phyloP scores from a whole-genome alignment of 2,797 vertebrate species.

The Uromys caudimaculatus region DNA sequence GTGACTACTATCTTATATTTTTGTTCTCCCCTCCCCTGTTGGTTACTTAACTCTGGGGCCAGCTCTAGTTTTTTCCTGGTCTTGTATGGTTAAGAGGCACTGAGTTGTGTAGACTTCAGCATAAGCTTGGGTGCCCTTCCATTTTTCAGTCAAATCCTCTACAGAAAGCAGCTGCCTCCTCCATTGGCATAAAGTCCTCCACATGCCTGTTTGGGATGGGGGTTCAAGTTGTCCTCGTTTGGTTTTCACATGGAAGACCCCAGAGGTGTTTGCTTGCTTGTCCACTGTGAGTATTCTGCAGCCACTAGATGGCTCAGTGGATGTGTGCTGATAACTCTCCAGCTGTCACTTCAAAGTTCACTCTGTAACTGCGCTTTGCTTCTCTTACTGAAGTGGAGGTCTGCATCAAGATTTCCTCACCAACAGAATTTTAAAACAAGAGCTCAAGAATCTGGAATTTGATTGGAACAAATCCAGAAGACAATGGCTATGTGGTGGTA shows the following conservation, averaged over 20 bases:
- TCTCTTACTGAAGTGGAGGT: neutral
- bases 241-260: neutral
- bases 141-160: neutral
- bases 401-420: neutral
- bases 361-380: neutral
- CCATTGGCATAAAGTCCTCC: neutral
- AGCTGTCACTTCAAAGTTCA: neutral
- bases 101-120: neutral
- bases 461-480: neutral
- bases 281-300: neutral
- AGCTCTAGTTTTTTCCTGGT: neutral
- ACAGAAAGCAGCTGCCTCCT: neutral
- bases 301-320: constrained; percentile 72
- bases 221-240: accelerated
- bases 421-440: constrained; percentile 29
- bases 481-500: neutral
- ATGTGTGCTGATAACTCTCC: neutral
- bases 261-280: neutral
- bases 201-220: too few relatives aligned
- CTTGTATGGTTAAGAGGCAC: neutral
- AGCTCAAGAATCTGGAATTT: neutral
- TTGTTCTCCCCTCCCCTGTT: neutral
- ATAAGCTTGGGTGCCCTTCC: neutral
- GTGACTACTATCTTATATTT: neutral
- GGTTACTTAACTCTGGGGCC: neutral